Percentiles rank a stretch among this genome's conserved stretches.
These are phyloP conservation scores for Lucilia cuprina DNA, from an alignment of 1,140 invertebrate species.

Conservation along the genomic window DNA sequence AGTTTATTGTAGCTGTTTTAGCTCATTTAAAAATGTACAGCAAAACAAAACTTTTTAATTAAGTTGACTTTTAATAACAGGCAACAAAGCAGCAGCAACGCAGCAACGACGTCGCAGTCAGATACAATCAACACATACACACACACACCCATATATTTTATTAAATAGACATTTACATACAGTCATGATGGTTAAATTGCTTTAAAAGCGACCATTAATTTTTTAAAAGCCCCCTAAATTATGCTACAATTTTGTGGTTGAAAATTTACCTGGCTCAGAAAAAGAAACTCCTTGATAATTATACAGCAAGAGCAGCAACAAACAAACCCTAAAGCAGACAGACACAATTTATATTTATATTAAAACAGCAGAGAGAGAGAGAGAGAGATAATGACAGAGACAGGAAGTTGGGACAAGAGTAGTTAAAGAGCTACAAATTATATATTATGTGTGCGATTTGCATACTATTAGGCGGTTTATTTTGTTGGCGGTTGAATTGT, in stretches of 20 bases:
- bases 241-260: neutral
- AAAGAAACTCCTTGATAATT: neutral
- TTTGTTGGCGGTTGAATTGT: neutral
- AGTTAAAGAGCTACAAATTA: neutral
- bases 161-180: too few relatives aligned
- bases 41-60: too few relatives aligned
- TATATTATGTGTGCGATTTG: neutral
- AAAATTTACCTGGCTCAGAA: neutral
- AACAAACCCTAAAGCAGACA: too few relatives aligned
- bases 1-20: too few relatives aligned
- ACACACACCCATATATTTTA: too few relatives aligned
- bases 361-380: neutral
- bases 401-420: neutral
- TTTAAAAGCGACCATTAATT: neutral
- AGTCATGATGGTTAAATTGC: neutral
- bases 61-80: too few relatives aligned
- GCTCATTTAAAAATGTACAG: too few relatives aligned
- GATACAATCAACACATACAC: too few relatives aligned
- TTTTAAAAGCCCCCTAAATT: neutral
- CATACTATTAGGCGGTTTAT: neutral
- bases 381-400: neutral
- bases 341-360: neutral
- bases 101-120: too few relatives aligned
- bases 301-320: neutral
- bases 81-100: too few relatives aligned